Conservation (phyloP, 2,797 vertebrate species). For the Limosa lapponica region DNA sequence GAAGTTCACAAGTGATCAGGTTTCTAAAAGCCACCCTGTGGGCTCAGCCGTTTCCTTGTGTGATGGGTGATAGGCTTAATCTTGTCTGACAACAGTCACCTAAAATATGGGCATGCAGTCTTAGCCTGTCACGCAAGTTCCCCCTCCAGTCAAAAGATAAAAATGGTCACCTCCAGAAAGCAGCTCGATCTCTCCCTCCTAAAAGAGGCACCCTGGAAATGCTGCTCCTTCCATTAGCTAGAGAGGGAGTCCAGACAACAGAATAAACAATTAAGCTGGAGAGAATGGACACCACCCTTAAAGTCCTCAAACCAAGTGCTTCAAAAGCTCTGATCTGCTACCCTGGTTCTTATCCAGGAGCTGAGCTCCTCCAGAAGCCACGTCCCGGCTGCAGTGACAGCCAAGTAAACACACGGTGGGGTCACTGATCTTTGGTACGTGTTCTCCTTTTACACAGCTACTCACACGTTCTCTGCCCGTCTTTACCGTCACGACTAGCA, state of each 20-base stretch:
- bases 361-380: not conserved
- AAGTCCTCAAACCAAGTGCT: not conserved
- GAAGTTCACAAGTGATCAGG: not conserved
- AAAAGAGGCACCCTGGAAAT: not conserved
- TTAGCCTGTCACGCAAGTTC: not conserved
- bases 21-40: not conserved
- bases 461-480: not conserved
- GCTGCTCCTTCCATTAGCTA: not conserved
- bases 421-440: not conserved
- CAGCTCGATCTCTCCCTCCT: not conserved
- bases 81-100: not conserved
- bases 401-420: accelerated
- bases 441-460: not conserved
- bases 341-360: not conserved
- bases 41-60: not conserved
- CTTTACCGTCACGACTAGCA: not conserved
- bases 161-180: not conserved
- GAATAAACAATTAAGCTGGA: not conserved
- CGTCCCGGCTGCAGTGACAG: not conserved
- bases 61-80: not conserved
- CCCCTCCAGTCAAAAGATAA: not conserved
- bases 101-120: not conserved
- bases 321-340: not conserved
- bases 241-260: not conserved
- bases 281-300: not conserved